Evolutionary conservation across 2,113 vertebrate species (phyloP).

Genomic region (Benitochromis conjunctus): DNA sequence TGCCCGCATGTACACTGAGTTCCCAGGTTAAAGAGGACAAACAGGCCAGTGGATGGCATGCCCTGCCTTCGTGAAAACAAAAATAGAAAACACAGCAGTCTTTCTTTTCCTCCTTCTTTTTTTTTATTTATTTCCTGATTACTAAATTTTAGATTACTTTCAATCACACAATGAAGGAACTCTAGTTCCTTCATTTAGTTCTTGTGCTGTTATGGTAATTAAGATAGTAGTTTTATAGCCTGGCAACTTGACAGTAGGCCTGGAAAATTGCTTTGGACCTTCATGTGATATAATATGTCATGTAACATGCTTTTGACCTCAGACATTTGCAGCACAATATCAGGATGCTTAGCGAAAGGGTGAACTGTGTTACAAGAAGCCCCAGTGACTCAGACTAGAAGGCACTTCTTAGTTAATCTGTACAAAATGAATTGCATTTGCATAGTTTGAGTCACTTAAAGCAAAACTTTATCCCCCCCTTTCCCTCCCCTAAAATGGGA

Average conservation of each 20-base stretch:
- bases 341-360: neutral
- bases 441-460: neutral
- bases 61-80: neutral
- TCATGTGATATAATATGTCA: slow-evolving; percentile 2
- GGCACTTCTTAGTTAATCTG: neutral
- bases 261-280: neutral
- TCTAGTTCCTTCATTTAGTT: neutral
- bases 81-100: neutral
- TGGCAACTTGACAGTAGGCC: neutral
- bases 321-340: neutral
- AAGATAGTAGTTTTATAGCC: neutral
- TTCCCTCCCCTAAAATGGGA: neutral
- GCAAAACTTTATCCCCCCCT: neutral
- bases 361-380: neutral
- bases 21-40: neutral
- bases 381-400: neutral
- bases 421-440: neutral
- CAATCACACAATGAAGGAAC: neutral
- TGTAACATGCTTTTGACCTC: neutral
- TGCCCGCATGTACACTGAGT: neutral
- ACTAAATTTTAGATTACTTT: neutral
- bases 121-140: neutral
- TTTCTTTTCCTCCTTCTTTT: neutral
- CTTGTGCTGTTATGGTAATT: neutral
- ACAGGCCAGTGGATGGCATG: neutral